Percentiles rank a stretch among this genome's conserved stretches.
Conservation (phyloP, 2,113 vertebrate genomes). For the Anhinga anhinga region DNA sequence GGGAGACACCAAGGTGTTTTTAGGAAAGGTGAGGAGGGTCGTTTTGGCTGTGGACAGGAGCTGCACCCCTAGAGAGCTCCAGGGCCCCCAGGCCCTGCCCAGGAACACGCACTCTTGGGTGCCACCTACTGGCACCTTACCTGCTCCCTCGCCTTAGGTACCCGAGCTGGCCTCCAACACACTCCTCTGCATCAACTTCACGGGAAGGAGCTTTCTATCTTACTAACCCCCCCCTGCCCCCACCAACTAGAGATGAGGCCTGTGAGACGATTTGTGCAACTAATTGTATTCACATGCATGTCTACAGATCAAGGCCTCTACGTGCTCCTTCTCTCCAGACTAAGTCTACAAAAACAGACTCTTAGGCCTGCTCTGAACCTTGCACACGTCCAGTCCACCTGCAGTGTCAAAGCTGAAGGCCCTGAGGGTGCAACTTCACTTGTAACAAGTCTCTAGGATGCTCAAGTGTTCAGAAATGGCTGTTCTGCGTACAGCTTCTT, state of each 20-base stretch:
- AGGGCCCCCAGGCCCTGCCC: neutral
- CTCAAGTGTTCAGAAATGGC: neutral
- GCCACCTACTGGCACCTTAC: neutral
- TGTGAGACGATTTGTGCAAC: neutral
- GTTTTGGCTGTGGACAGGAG: neutral
- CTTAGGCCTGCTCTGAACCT: neutral
- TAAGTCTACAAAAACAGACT: neutral
- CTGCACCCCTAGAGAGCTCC: neutral
- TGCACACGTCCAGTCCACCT: fast-evolving
- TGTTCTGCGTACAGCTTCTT: neutral
- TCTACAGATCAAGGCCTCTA: neutral
- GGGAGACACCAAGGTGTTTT: neutral
- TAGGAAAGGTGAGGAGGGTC: neutral
- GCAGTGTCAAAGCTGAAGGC: neutral
- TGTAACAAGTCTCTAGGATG: neutral
- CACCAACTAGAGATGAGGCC: neutral
- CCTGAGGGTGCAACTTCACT: neutral
- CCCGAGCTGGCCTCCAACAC: fast-evolving
- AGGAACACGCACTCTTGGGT: neutral
- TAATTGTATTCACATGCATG: neutral
- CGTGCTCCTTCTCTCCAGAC: neutral
- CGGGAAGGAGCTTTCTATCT: neutral
- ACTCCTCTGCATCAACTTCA: neutral
- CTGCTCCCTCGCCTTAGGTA: neutral
- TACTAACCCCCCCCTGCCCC: neutral